Conservation (phyloP, 2,113 vertebrate genomes). For the Ariopsis seemanni region DNA sequence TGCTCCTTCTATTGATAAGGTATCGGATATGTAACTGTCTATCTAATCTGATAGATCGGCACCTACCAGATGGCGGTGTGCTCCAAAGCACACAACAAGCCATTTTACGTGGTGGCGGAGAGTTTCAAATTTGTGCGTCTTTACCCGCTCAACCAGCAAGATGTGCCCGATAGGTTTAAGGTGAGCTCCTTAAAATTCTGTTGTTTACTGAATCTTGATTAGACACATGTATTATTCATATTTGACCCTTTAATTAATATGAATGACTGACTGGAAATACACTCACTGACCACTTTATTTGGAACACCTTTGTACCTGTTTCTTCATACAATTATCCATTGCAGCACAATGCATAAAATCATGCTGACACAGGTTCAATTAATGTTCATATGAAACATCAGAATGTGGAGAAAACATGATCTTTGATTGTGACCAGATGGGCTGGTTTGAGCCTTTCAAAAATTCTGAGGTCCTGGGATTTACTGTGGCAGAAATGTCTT, state of each 20-base stretch:
- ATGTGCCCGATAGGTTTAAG: constrained; percentile 95
- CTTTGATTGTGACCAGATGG: neutral
- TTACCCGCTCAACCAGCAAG: constrained; percentile 94
- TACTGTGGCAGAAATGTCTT: neutral
- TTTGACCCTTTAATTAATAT: neutral
- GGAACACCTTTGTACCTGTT: neutral
- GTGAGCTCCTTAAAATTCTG: constrained; percentile 60
- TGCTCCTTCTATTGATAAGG: neutral
- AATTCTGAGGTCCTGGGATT: neutral
- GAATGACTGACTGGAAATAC: neutral
- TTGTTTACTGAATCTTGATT: neutral
- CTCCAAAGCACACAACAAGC: constrained; percentile 96
- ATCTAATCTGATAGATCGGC: constrained; percentile 80
- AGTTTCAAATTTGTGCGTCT: constrained; percentile 98
- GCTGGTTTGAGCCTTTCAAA: neutral
- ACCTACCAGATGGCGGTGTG: constrained; percentile 96
- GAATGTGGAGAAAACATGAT: neutral
- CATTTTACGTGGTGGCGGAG: constrained; percentile 96
- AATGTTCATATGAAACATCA: neutral
- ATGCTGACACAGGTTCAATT: neutral
- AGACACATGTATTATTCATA: neutral
- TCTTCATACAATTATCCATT: neutral
- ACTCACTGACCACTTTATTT: neutral
- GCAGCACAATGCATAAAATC: neutral
- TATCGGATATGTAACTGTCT: neutral